phyloP scores from a whole-genome alignment of 2,113 vertebrate genomes.

The Salminus brasiliensis region DNA sequence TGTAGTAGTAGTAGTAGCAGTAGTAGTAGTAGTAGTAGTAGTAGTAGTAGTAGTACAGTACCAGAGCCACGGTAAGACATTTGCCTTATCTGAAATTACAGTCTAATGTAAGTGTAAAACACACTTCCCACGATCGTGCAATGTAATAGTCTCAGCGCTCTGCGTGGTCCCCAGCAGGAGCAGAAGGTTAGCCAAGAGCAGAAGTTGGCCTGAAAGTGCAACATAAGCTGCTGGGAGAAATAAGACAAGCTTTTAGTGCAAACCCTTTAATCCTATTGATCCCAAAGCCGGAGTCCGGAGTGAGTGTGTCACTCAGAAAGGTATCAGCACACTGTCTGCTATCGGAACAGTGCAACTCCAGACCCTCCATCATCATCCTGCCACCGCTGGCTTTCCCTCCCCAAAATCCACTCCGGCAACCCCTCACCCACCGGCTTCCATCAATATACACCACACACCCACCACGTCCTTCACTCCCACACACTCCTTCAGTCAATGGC shows the following conservation, averaged over 20 bases:
- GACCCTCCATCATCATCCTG: constrained; percentile 34
- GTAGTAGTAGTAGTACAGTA: no score
- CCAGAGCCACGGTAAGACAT: no score
- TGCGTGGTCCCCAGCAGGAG: not conserved
- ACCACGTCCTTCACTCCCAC: not conserved
- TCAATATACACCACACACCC: constrained; percentile 14
- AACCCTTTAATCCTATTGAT: constrained; percentile 86
- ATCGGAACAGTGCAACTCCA: constrained; percentile 37
- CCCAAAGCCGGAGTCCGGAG: constrained; percentile 69
- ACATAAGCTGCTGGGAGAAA: constrained; percentile 73
- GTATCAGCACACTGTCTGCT: constrained; percentile 34
- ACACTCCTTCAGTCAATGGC: not conserved
- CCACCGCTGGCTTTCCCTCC: constrained; percentile 7
- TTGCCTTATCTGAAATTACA: no score
- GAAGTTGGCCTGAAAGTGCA: constrained; percentile 65
- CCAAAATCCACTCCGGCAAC: constrained; percentile 30
- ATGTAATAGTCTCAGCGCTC: not conserved
- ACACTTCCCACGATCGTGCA: not conserved
- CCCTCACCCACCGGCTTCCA: constrained; percentile 3
- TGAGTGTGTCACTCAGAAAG: constrained; percentile 64
- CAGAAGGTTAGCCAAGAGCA: constrained; percentile 33
- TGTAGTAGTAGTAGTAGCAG: no score
- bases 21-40: no score
- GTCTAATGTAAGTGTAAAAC: not conserved
- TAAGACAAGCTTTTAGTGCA: constrained; percentile 77